These are phyloP conservation scores for Pantherophis alleghaniensis DNA, from an alignment of 2,797 vertebrate genomes.

Conservation along the genomic window DNA sequence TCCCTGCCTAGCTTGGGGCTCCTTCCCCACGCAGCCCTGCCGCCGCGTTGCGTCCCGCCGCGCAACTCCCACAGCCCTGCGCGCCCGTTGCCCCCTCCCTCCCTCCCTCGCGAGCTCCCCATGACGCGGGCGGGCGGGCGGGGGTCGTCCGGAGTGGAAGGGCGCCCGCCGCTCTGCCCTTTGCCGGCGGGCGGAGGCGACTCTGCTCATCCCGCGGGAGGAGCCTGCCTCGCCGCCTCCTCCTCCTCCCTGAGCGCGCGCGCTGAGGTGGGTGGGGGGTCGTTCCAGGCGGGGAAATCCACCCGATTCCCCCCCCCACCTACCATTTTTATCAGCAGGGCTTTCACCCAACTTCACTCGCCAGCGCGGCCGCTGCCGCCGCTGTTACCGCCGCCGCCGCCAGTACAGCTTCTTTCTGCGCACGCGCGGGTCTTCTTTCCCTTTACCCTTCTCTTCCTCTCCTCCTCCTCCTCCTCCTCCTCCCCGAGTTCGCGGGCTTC, in stretches of 20 bases:
- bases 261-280: not conserved
- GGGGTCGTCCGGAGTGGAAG: not conserved
- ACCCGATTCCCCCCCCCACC: constrained; percentile 55
- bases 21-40: not conserved
- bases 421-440: constrained; percentile 65
- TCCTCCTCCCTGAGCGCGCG: not conserved
- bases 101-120: not conserved
- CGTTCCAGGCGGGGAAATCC: not conserved
- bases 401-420: constrained; percentile 63
- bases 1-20: not conserved
- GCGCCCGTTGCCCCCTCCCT: constrained; percentile 13
- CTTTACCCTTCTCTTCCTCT: not conserved
- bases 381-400: constrained; percentile 65
- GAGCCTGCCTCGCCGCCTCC: not conserved
- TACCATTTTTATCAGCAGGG: constrained; percentile 93
- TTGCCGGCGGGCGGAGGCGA: not conserved
- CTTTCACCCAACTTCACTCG: constrained; percentile 83
- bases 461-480: not conserved
- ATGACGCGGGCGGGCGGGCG: not conserved
- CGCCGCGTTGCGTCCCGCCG: not conserved
- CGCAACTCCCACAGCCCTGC: not conserved
- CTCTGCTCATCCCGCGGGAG: not conserved
- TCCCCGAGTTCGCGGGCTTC: not conserved
- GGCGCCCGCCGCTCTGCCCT: not conserved
- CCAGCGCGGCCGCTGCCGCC: constrained; percentile 58